Evolutionary conservation across 1,140 invertebrate genomes (phyloP).

Genomic region (Dinoponera quadriceps): DNA sequence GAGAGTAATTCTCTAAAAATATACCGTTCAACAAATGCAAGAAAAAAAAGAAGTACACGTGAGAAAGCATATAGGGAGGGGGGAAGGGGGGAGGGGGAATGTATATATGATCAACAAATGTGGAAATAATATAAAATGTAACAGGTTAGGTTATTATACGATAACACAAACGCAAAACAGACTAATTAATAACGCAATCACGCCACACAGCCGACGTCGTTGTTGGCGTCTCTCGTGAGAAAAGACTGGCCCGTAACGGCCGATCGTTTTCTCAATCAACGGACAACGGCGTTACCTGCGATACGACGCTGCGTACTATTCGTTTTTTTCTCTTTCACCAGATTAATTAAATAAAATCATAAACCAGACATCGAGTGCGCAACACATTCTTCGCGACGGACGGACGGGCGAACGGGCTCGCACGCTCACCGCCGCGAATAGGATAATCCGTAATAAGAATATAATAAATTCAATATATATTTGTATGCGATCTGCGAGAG

Average conservation of each 20-base stretch:
- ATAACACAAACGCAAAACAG: constrained; percentile 71
- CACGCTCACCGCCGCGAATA: too few species aligned
- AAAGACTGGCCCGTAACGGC: too few species aligned
- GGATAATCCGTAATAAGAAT: not conserved
- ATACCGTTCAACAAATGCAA: constrained; percentile 70
- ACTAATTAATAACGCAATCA: constrained; percentile 44
- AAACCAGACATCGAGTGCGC: constrained; percentile 59
- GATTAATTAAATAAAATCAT: constrained; percentile 68
- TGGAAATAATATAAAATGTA: constrained; percentile 72
- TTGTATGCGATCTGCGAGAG: constrained; percentile 53
- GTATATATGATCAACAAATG: constrained; percentile 60
- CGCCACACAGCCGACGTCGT: too few species aligned
- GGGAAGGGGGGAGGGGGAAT: not conserved
- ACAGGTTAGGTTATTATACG: constrained; percentile 67
- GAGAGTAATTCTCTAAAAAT: constrained; percentile 56
- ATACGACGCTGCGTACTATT: too few species aligned
- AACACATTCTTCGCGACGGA: constrained; percentile 53
- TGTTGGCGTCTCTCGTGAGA: too few species aligned
- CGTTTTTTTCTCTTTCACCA: constrained; percentile 1
- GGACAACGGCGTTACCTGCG: too few species aligned
- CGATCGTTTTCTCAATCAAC: too few species aligned
- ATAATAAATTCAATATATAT: constrained; percentile 64
- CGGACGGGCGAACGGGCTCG: not conserved
- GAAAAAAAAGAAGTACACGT: constrained; percentile 47
- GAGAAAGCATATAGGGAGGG: constrained; percentile 7